Base-by-base conservation (phyloP, 1,140 invertebrate species). In the Procambarus clarkii region DNA sequence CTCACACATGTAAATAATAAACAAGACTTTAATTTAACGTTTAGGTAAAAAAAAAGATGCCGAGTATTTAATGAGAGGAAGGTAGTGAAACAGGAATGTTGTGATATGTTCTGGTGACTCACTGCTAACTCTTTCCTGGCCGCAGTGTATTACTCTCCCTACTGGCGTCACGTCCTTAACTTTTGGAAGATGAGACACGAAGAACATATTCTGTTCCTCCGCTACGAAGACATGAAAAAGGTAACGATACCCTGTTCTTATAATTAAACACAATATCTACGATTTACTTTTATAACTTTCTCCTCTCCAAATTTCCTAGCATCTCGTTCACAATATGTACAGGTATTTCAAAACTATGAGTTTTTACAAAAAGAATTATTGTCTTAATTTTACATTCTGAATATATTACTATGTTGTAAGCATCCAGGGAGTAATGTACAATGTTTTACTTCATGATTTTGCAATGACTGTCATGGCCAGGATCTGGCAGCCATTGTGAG, bases 401-500 rank as follows among this genome's bases (percentile, higher is more conserved):
- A 21, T 64, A 64, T 64, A 21, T 64, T 64, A 21, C 18, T 8
- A 9, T 58, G 54, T 58, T 9, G 54, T 1, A 9, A 58, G 13
- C 7, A 58, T 58, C 0, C 0, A 58, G 54, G 7, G 13, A 7
- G 13, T 8, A 58, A 9, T 58, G 54, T 58, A 58, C 54, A 9
- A 58, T 58, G 7, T 58, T 58, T 58, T 58, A 9, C 13, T 58
- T 58, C 54, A 58, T 8, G 13, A 58, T 58, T 58, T 58, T 9
- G 54, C 1, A 58, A 18, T 7, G 18, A 11, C 4, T 64, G 60
- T 64, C 46, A 21, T 74, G 24, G 3, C 2, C 50, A 93, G 93
- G 82, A 91, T 87, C 48, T 91, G 44, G 24, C 81, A 44, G 79
- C 71, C 24, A 83, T 92, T 69, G 91, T 94, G 44, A 83, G 78